phyloP scores from a whole-genome alignment of 2,113 vertebrate species.

The Paradisaea rubra region DNA sequence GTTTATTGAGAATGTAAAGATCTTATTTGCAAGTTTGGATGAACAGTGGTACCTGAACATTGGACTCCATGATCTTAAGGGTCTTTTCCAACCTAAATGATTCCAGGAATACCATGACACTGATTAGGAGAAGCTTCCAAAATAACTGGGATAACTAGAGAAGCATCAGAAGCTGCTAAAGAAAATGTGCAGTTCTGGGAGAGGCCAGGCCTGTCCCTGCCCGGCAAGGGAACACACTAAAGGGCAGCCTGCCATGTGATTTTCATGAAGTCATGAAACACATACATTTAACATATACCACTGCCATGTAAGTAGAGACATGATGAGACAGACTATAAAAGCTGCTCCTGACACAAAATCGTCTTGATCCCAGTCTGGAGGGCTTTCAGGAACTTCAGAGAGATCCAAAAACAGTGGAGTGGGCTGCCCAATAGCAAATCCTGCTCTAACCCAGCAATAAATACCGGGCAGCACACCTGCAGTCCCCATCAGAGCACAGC shows the following conservation, averaged over 20 bases:
- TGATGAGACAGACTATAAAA: accelerated
- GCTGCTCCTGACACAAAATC: neutral
- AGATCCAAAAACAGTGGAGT: accelerated
- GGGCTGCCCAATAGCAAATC: neutral
- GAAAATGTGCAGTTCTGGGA: neutral
- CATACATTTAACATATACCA: neutral
- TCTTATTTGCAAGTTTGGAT: neutral
- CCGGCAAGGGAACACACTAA: neutral
- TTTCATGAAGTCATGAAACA: neutral
- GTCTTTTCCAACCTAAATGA: neutral
- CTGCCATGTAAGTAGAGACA: neutral
- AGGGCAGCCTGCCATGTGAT: neutral
- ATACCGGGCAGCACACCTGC: neutral
- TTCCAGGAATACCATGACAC: neutral
- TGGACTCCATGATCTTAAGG: neutral
- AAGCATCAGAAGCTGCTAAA: neutral
- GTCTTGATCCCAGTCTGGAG: neutral
- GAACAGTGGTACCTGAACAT: neutral
- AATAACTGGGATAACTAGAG: neutral
- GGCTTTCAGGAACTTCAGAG: neutral
- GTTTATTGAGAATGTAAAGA: neutral
- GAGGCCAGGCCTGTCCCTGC: accelerated
- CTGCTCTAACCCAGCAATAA: neutral
- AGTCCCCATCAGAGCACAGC: too few species aligned
- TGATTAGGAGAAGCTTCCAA: neutral